Evolutionary conservation across 2,888 invertebrate species (phyloP), one percentile per base, ranked within the genome.

Genomic region (Acanthosoma haemorrhoidale): DNA sequence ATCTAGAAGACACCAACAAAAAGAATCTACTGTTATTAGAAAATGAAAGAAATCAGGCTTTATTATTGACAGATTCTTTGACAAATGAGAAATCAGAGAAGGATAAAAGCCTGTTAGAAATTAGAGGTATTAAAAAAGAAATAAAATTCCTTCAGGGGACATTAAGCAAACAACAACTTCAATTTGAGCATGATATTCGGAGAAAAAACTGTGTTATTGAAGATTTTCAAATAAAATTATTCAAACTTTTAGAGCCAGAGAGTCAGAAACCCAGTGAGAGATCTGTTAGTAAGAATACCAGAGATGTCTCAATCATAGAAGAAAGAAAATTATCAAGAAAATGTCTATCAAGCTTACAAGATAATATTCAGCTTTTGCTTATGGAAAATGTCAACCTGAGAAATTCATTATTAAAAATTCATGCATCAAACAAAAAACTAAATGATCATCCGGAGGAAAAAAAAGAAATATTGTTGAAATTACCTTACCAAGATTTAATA

Each of bases 121-220:
- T 25, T 6, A 51, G 25, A 8, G 51, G 29, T n/a, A 29, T 51
- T 5, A 51, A 51, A 51, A 51, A 51, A 16, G 25, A 51, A 18
- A n/a, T 25, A 51, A 25, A 2, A 18, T 25, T 6, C 3, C 25
- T 51, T 25, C 51, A 51, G 51, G 11, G 51, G 13, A 21, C 21
- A 25, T 51, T 51, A n/a, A 25, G 51, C n/a, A 51, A 51, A 25
- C 51, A 51, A 11, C 25, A 51, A 51, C 25, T 51, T 51, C 51
- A 51, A 25, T 51, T 51, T n/a, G 51, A 51, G 29, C 51, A 51
- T 51, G 51, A 51, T 5, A 25, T 51, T 51, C 51, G 51, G n/a
- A 51, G 51, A n/a, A 21, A 51, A n/a, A 51, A 51, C 51, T 25
- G 25, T 4, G n/a, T 51, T 51, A 51, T 51, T 9, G 51, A 51